These are phyloP conservation scores for Dastarcus helophoroides DNA, from an alignment of 2,888 invertebrate genomes.

Conservation along the genomic window DNA sequence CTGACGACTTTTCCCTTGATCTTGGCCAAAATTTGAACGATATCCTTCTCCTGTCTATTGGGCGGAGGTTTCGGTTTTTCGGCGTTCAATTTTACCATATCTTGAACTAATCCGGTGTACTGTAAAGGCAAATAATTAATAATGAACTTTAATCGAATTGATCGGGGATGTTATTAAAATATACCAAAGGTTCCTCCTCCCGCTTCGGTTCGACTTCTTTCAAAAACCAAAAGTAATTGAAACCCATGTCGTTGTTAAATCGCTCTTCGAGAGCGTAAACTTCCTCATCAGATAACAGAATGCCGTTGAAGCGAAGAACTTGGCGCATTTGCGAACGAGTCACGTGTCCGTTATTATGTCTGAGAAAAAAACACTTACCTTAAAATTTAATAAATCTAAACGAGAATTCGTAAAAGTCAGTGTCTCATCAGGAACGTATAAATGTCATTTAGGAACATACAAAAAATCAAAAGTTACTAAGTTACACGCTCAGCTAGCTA, in stretches of 20 bases:
- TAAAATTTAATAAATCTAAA: too few species aligned
- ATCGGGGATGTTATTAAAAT: background rate
- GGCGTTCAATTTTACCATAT: conserved; percentile 32
- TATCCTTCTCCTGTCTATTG: conserved; percentile 45
- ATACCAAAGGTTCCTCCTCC: conserved; percentile 34
- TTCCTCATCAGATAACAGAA: conserved; percentile 54
- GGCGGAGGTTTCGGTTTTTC: conserved; percentile 26
- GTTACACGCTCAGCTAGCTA: too few species aligned
- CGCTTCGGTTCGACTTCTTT: conserved; percentile 47
- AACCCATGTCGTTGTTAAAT: conserved; percentile 64
- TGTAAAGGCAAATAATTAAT: conserved; percentile 14
- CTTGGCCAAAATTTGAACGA: conserved; percentile 60
- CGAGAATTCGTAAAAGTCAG: too few species aligned
- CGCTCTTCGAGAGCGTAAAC: conserved; percentile 55
- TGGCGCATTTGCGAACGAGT: conserved; percentile 57
- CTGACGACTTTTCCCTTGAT: conserved; percentile 62
- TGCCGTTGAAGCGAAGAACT: conserved; percentile 54
- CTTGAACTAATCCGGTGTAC: conserved; percentile 32
- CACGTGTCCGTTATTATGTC: conserved; percentile 61
- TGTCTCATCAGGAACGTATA: too few species aligned
- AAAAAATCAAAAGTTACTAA: too few species aligned
- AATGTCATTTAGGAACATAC: too few species aligned
- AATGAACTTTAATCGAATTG: background rate
- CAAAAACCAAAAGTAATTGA: conserved; percentile 60
- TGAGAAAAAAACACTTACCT: conserved; percentile 32